Base-by-base conservation (phyloP, 35 echinoderm and acorn worm species). In the Eucidaris tribuloides region DNA sequence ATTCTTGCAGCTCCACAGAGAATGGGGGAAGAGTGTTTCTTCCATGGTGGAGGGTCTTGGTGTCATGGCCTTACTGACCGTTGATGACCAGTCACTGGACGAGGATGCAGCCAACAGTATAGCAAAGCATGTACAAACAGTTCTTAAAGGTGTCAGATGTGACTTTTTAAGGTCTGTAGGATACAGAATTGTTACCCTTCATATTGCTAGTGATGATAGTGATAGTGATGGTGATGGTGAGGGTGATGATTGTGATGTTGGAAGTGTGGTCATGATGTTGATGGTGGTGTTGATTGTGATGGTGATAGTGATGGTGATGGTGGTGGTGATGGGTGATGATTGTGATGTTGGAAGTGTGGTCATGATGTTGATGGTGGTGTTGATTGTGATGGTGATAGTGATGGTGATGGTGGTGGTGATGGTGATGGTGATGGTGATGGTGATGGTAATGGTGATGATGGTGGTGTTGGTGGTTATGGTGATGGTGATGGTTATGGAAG, bases 1-100 rank as follows among this genome's bases (percentile, higher is more conserved):
- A 11, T 45, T 74, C 58, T 79, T 27, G 19, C 76, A 92, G 90
- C 46, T 87, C 23, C 84, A 92, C 57, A 92, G 79, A 43, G 84
- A 87, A 24, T 92, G 90, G 90, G 90, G 90, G 7, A 86, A 92
- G 30, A 86, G 57, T 60, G 77, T 87, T 3, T 92, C 90, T 1
- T 24, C 38, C 38, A 71, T 63, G 35, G 65, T 61, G 25, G 90
- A 92, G 52, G 90, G 90, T 20, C 54, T 35, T 28, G 90, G 90
- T 40, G 71, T 82, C 5, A 63, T 92, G 36, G 90, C 90, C 25
- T 56, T 92, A 3, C 42, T 92, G 15, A 92, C 90, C 1, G 35
- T 87, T n/a, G 90, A 92, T 63, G 79, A 81, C 37, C 78, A 82
- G 33, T 65, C 90, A 13, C 31, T 92, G 41, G 90, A 92, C 78